These are phyloP conservation scores for Oligia latruncula DNA, from an alignment of 2,888 invertebrate species.

Conservation along the genomic window DNA sequence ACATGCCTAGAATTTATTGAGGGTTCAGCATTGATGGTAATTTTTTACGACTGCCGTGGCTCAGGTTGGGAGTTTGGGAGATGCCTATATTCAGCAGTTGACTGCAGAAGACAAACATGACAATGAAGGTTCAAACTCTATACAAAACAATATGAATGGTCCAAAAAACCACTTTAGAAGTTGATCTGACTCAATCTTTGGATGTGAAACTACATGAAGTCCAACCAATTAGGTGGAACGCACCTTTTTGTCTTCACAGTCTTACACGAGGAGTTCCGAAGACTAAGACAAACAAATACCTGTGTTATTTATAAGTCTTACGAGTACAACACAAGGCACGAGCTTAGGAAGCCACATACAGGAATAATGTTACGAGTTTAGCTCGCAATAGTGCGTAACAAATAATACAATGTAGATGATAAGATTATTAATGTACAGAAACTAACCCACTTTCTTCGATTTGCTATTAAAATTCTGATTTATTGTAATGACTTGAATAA, in stretches of 20 bases:
- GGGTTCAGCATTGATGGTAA: background rate
- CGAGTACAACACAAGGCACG: slow-evolving; percentile 47
- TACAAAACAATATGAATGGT: background rate
- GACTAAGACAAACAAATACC: slow-evolving; percentile 40
- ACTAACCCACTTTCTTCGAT: slow-evolving; percentile 51
- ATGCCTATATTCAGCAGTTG: background rate
- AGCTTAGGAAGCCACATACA: slow-evolving; percentile 63
- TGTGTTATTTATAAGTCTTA: slow-evolving; percentile 53
- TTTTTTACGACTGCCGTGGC: background rate
- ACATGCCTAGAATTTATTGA: background rate
- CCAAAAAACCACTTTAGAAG: background rate
- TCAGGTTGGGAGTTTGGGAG: no score
- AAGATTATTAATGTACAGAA: slow-evolving; percentile 53
- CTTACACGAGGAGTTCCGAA: slow-evolving; percentile 17
- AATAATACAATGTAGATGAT: slow-evolving; percentile 52
- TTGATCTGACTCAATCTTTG: background rate
- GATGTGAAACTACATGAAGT: background rate
- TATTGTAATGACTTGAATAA: slow-evolving; percentile 20
- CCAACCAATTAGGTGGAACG: background rate
- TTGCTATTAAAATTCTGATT: slow-evolving; percentile 24
- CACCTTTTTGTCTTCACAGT: background rate
- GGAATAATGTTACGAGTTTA: slow-evolving; percentile 53
- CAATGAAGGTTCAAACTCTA: background rate
- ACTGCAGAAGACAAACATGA: background rate
- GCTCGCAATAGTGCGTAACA: slow-evolving; percentile 54